Base-by-base conservation (phyloP, 1,140 invertebrate genomes). In the Trachymyrmex cornetzi region DNA sequence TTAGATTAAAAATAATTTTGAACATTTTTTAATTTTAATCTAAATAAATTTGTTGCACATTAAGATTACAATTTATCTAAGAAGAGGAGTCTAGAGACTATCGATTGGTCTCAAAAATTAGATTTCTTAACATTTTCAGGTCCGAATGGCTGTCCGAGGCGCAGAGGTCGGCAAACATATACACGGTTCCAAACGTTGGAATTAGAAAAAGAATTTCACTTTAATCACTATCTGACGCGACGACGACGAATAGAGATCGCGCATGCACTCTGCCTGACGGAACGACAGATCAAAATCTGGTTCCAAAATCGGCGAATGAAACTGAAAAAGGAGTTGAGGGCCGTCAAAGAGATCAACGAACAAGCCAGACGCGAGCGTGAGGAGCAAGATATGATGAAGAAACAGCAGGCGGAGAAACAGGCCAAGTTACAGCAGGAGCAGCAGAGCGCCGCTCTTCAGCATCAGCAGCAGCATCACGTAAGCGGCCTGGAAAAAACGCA, bases 221-320 rank as follows among this genome's bases (percentile, higher is more conserved):
- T 99, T 96, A 99, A 99, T 95, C 98, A 99, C 93, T 99, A 99
- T 96, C 96, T 99, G 94, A 99, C 99, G 90, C 96, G 99, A 93
- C 97, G 99, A 94, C 97, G 99, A 94, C 97, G 99, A 95, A 99
- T 99, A 96, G 99, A 99, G 95, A 99, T 99, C 90, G 99, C 99
- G 12, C 99, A 99, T 95, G 98, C 98, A 50, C 97, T 99, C 16
- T 99, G 99, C 94, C 96, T 99, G 69, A 99, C 99, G 84, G 99
- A 99, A 95, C 96, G 99, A 89, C 99, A 99, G 96, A 99, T 99
- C 93, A 99, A 99, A 96, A 99, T 99, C 93, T 99, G 98, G 98
- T 99, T 99, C 95, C 98, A 99, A 95, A 99, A 99, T 95, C 96
- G 99, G 81, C 97, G 99, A 93, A 99, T 99, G 99, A 99, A 99